These are phyloP conservation scores for Branchinecta sandiegonensis DNA, from an alignment of 2,888 invertebrate genomes.

Conservation along the genomic window DNA sequence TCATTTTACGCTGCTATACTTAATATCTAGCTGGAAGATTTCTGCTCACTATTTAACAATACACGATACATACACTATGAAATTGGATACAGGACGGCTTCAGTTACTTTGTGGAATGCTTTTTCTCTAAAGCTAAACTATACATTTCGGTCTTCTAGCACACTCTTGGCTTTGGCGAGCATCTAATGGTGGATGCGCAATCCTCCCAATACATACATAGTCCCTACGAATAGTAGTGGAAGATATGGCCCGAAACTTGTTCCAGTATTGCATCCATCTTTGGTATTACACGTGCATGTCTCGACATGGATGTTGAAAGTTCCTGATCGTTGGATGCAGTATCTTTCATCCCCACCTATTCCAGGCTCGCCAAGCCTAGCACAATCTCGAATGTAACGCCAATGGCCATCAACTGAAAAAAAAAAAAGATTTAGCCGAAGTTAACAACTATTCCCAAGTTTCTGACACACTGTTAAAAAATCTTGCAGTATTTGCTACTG, in stretches of 20 bases:
- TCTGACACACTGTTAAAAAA: no score
- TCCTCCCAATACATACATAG: not conserved
- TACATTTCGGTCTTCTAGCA: no score
- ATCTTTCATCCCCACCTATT: conserved; percentile 73
- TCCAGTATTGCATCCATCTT: conserved; percentile 74
- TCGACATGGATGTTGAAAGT: conserved; percentile 87
- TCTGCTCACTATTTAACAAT: no score
- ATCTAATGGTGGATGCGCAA: not conserved
- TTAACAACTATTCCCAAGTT: conserved; percentile 2
- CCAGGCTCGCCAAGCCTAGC: conserved; percentile 82
- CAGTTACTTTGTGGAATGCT: no score
- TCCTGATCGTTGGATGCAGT: conserved; percentile 76
- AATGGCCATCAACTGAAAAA: conserved; percentile 60
- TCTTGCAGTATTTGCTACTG: no score
- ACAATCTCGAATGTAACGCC: conserved; percentile 75
- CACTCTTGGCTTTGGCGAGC: no score
- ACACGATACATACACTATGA: no score
- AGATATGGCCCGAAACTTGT: conserved; percentile 27
- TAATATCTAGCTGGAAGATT: no score
- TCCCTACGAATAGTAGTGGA: not conserved
- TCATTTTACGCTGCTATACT: no score
- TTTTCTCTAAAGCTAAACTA: no score
- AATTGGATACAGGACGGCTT: no score
- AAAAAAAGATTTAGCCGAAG: conserved; percentile 17
- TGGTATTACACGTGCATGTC: conserved; percentile 76